Base-by-base conservation (phyloP, 53 echinoderm and acorn worm genomes). In the Pentamera pediparva region DNA sequence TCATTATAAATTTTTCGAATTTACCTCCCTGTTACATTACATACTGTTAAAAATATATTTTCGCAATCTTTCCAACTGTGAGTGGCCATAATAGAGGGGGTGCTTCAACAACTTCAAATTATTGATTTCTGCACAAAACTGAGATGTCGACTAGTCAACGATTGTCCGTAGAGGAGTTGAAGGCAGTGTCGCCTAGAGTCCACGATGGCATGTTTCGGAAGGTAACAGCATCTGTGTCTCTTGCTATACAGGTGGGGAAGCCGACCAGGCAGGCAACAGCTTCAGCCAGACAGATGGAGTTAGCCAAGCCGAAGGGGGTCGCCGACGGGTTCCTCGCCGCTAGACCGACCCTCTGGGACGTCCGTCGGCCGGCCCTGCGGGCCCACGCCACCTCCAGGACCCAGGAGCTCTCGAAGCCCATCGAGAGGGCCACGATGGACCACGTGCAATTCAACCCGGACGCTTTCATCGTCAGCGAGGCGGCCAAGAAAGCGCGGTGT, bases 401-500 rank as follows among this genome's bases (percentile, higher is more conserved):
- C 33, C 75, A 78, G 10, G 96, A 95, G 53, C 88, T 95, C 22
- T 78, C 96, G 17, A 76, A 61, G 25, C 96, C 96, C n/a, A 95
- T 91, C 53, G 92, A 88, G 79, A 82, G 96, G 15, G 96, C 91
- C 36, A 95, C 96, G 21, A 95, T 95, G 96, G 91, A 95, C 69
- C 91, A 95, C 58, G 89, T 95, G 72, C 96, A 95, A 73, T 95
- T 94, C 73, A 95, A 95, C 61, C 96, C 96, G 0, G 96, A 95
- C 55, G 96, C 96, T 17, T 95, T 95, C 54, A 88, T 95, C 47
- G 96, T 95, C 29, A 95, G 96, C 43, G 96, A 95, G 6, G 91
- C 88, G n/a, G 96, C 96, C 12, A 95, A 95, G 86, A 95, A 75
- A 36, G 96, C 85, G 7, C 73, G 88, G 20, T 95, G 96, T 53